A percentile compares a stretch with the other conserved stretches of the same genome.
Conservation (phyloP, 2,888 invertebrate species). For the Drosophila anceps region DNA sequence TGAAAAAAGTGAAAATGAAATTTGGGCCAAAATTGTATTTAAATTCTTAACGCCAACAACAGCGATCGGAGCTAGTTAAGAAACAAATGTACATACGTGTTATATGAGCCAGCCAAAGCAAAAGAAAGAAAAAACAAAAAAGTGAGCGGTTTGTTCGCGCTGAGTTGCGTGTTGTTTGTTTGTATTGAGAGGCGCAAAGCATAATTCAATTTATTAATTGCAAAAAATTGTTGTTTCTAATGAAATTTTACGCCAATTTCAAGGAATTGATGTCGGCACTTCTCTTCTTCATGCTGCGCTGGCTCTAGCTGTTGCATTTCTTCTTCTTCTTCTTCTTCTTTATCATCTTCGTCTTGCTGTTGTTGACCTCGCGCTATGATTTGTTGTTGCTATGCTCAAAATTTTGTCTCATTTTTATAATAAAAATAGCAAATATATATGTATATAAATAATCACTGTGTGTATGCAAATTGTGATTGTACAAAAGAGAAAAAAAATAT, state of each 20-base stretch:
- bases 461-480: constrained; percentile 29
- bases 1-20: constrained; percentile 70
- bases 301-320: constrained; percentile 25
- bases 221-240: constrained; percentile 28
- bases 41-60: constrained; percentile 62
- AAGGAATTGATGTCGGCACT: constrained; percentile 26
- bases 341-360: constrained; percentile 9
- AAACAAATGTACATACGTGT: constrained; percentile 24
- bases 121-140: constrained; percentile 40
- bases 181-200: constrained; percentile 38
- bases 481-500: constrained; percentile 8
- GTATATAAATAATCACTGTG: constrained; percentile 1
- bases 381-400: constrained; percentile 62
- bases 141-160: constrained; percentile 55
- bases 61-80: constrained; percentile 49
- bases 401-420: constrained; percentile 34
- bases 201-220: constrained; percentile 59
- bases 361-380: constrained; percentile 61
- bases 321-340: constrained; percentile 3
- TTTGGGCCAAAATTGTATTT: constrained; percentile 68
- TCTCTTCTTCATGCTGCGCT: constrained; percentile 4
- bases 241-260: constrained; percentile 37
- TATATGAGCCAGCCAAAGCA: constrained; percentile 19
- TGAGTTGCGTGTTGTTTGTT: constrained; percentile 50
- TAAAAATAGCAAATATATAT: constrained; percentile 53